Evolutionary conservation across 2,888 invertebrate species (phyloP), one percentile per base, ranked within the genome.

Genomic region (Andrena hattorfiana): DNA sequence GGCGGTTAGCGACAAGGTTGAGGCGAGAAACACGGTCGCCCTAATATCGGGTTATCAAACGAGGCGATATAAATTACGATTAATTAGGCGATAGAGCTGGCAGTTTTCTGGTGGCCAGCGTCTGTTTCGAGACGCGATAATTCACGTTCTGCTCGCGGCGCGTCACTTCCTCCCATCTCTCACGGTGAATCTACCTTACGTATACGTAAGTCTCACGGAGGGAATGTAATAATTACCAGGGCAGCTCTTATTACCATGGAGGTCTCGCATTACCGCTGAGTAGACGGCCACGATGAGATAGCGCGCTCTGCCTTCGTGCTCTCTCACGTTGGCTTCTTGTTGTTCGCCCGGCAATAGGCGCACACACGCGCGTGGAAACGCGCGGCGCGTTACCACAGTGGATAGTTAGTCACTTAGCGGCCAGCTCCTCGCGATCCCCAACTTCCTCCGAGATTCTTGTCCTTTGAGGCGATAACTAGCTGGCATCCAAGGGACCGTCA

Each of bases 201-300:
- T 42, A 42, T 74, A 67, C 71, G 75, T 59, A 73, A 80, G 81
- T 87, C 83, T 83, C 77, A 82, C 85, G 83, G 73, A 83, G 89
- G 86, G 87, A 88, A 89, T 89, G 89, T 89, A 90, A 91, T 91
- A 91, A 92, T 93, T 92, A 91, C 89, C 89, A 83, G 84, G 89
- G 87, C 89, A 89, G 87, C 90, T 93, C 92, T 93, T 91, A 91
- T 93, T 93, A 92, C 92, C 85, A 84, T 67, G 86, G 85, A 84
- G 87, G 85, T 89, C 92, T 93, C 92, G 90, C 89, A 90, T 93
- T 93, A 93, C 92, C 87, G 91, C 89, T 90, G 90, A 91, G 86
- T 89, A 87, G 87, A 83, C 76, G 82, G 32, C 76, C 69, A 42
- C 82, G 75, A 77, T 76, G 85, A 88, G 89, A 88, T 89, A 87